Percentiles rank a stretch among this genome's conserved stretches.
phyloP scores from a whole-genome alignment of 2,113 vertebrate genomes.

The Odontesthes bonariensis region DNA sequence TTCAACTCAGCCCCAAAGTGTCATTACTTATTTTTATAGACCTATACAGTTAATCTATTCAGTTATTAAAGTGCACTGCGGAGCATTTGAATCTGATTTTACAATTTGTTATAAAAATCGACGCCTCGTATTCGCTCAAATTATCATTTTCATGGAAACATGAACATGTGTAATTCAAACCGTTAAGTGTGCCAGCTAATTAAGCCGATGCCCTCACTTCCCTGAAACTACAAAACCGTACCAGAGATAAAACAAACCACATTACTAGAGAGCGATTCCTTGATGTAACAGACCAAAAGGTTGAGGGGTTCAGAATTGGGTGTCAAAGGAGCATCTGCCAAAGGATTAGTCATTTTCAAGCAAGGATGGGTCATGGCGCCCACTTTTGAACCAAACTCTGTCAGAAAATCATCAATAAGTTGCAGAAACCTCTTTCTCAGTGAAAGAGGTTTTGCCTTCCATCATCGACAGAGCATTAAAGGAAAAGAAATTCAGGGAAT shows the following conservation, averaged over 20 bases:
- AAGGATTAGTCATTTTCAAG: no score
- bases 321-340: no score
- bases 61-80: constrained; percentile 14
- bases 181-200: constrained; percentile 11
- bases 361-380: no score
- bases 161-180: constrained; percentile 11
- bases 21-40: constrained; percentile 51
- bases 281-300: no score
- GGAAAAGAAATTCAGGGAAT: no score
- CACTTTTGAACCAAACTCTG: no score
- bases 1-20: constrained; percentile 42
- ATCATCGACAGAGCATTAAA: no score
- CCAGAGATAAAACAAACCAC: not conserved
- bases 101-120: constrained; percentile 4
- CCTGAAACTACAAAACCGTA: not conserved
- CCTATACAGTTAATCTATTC: constrained; percentile 28
- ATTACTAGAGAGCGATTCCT: not conserved
- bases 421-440: no score
- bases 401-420: no score
- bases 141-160: constrained; percentile 30
- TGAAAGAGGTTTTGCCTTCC: no score
- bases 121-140: constrained; percentile 36
- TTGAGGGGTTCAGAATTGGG: no score
- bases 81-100: constrained; percentile 14
- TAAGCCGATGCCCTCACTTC: constrained; percentile 19